Evolutionary conservation across 2,797 vertebrate species (phyloP), one percentile per base, ranked within the genome.

Genomic region (Oophaga sylvatica): DNA sequence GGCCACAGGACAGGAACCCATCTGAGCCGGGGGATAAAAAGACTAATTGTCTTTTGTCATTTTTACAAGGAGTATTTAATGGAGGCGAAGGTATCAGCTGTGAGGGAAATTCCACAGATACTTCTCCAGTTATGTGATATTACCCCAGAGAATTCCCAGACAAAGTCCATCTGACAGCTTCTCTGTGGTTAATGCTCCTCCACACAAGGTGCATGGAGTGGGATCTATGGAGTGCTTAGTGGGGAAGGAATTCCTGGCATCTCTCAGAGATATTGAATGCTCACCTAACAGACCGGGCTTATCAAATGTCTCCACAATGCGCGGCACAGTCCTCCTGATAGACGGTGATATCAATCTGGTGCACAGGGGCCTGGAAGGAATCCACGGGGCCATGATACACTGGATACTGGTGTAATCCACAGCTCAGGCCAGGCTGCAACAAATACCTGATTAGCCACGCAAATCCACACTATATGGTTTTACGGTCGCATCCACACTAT

Each of bases 21-120:
- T 81, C 75, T 81, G 83, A 85, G 83, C 60, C 75, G 35, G 48
- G 29, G 57, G 45, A 85, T 77, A 88, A 90, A 90, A 90, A 90
- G 90, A 73, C 65, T 59, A 8, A 45, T 85, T 90, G 86, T 89
- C 26, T 71, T 11, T 35, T 45, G 57, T 65, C 83, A 83, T 84
- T 87, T 83, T 82, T 82, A 70, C 79, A 12, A 81, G 86, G 84
- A 86, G 17, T 53, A 62, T 88, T 89, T 62, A 75, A 87, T 91
- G 91, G 87, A 86, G 90, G 89, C 35, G 8, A 53, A 67, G 89
- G 85, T 88, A 92, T 90, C 63, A 91, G 90, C 88, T 90, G 59
- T 80, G 90, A 91, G 92, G 89, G 83, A 90, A 93, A 95, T 95
- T 94, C 94, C 93, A 94, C 90, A 91, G 92, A 94, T 95, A 91